phyloP scores from a whole-genome alignment of 2,888 invertebrate species.

The Cyclophora punctaria region DNA sequence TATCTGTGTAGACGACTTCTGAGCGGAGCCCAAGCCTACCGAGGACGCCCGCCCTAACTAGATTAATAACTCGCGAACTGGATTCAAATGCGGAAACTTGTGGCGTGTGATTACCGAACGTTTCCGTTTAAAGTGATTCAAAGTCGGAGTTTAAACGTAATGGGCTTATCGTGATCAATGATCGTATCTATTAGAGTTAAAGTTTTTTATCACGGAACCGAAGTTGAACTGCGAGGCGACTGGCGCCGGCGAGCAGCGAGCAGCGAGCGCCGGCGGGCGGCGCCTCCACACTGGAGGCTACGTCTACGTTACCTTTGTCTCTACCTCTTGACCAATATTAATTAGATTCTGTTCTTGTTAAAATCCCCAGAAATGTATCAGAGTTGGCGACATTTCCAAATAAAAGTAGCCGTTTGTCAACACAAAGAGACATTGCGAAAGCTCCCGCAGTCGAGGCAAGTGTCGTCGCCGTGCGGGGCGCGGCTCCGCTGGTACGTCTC shows the following conservation, averaged over 20 bases:
- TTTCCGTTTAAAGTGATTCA: too few relatives aligned
- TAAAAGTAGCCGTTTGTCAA: too few relatives aligned
- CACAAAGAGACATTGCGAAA: too few relatives aligned
- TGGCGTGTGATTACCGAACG: too few relatives aligned
- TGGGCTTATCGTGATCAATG: neutral
- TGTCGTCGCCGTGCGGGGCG: too few relatives aligned
- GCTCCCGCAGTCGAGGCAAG: too few relatives aligned
- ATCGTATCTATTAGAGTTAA: neutral
- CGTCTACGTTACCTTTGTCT: conserved; percentile 14
- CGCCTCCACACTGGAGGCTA: neutral
- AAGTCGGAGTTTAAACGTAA: too few relatives aligned
- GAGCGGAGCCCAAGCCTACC: conserved; percentile 3
- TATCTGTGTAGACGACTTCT: conserved; percentile 80
- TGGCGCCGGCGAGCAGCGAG: too few relatives aligned
- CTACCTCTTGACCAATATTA: conserved; percentile 38
- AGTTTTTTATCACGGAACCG: neutral
- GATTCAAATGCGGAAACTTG: neutral
- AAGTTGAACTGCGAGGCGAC: too few relatives aligned
- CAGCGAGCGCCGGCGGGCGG: too few relatives aligned
- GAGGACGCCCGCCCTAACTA: neutral
- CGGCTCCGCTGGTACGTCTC: conserved; percentile 4
- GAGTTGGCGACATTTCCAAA: neutral
- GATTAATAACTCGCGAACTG: neutral
- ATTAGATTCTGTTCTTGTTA: conserved; percentile 10
- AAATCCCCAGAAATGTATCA: conserved; percentile 5